Evolutionary conservation across 2,113 vertebrate genomes (phyloP).

Genomic region (Paradoxurus hermaphroditus): DNA sequence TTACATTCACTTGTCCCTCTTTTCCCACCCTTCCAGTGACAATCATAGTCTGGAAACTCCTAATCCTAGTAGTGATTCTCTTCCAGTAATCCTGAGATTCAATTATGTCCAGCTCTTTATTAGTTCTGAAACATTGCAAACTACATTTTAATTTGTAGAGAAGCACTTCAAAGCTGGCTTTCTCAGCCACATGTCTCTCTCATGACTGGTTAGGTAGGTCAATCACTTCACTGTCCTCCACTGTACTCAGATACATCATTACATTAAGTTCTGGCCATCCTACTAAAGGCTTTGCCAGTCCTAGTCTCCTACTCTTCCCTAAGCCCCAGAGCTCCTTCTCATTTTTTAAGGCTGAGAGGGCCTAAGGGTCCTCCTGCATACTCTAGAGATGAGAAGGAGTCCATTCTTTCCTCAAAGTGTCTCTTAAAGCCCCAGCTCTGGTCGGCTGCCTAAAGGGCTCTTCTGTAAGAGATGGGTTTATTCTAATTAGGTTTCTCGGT

Average conservation of each 20-base stretch:
- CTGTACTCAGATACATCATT: neutral
- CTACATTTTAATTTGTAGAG: slow-evolving; percentile 47
- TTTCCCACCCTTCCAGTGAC: neutral
- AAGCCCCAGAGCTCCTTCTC: neutral
- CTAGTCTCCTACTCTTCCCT: neutral
- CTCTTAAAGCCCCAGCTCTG: neutral
- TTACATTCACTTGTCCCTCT: neutral
- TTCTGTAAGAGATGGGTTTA: neutral
- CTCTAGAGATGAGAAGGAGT: neutral
- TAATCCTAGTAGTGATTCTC: neutral
- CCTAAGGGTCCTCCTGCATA: neutral
- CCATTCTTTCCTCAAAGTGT: neutral
- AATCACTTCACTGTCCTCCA: neutral
- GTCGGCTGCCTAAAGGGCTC: neutral
- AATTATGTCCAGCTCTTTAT: slow-evolving; percentile 40
- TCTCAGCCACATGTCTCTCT: slow-evolving; percentile 18
- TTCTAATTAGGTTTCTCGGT: neutral
- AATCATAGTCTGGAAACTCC: slow-evolving; percentile 1
- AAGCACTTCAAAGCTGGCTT: neutral
- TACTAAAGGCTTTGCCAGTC: neutral
- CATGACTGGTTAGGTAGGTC: neutral
- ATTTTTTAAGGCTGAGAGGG: neutral
- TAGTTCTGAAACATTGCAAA: slow-evolving; percentile 29
- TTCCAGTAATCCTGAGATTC: slow-evolving; percentile 32
- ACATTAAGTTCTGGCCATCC: neutral